phyloP scores from a whole-genome alignment of 30 jellyfish, hydroid and myxozoan genomes.

The Chrysaora quinquecirrha region DNA sequence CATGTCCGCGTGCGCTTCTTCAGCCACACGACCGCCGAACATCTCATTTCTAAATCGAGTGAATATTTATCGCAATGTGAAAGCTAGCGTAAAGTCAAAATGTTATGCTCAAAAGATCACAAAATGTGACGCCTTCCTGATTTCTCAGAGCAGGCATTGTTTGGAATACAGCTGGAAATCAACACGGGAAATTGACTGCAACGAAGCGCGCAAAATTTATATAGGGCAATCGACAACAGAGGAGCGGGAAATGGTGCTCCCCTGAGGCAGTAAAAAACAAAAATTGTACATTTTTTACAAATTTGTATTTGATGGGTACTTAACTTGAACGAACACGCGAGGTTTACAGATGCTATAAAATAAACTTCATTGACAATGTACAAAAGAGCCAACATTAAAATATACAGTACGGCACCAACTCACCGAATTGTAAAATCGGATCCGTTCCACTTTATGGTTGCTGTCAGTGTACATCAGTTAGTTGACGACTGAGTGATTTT shows the following conservation, averaged over 20 bases:
- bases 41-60: no score
- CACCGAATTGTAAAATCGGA: slow-evolving; percentile 81
- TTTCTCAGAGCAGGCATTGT: slow-evolving; percentile 39
- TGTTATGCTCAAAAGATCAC: slow-evolving; percentile 72
- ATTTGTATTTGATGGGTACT: slow-evolving; percentile 7
- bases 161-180: slow-evolving; percentile 51
- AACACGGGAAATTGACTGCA: slow-evolving; percentile 52
- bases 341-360: slow-evolving; percentile 36
- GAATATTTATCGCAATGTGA: slow-evolving; percentile 39
- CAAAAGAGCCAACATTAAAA: slow-evolving; percentile 43
- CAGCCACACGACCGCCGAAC: no score
- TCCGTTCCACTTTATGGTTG: slow-evolving; percentile 75
- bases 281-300: background rate
- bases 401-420: slow-evolving; percentile 63
- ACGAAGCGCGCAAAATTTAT: slow-evolving; percentile 39
- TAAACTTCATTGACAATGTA: slow-evolving; percentile 45
- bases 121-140: slow-evolving; percentile 69
- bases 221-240: slow-evolving; percentile 19
- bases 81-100: slow-evolving; percentile 49
- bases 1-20: no score
- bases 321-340: slow-evolving; percentile 39
- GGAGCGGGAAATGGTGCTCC: slow-evolving; percentile 18
- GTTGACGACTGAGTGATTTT: slow-evolving; percentile 63
- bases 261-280: slow-evolving; percentile 9
- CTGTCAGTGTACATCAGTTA: slow-evolving; percentile 59